Evolutionary conservation across 2,113 vertebrate species (phyloP), one percentile per base, ranked within the genome.

Genomic region (Elephantulus edwardii): DNA sequence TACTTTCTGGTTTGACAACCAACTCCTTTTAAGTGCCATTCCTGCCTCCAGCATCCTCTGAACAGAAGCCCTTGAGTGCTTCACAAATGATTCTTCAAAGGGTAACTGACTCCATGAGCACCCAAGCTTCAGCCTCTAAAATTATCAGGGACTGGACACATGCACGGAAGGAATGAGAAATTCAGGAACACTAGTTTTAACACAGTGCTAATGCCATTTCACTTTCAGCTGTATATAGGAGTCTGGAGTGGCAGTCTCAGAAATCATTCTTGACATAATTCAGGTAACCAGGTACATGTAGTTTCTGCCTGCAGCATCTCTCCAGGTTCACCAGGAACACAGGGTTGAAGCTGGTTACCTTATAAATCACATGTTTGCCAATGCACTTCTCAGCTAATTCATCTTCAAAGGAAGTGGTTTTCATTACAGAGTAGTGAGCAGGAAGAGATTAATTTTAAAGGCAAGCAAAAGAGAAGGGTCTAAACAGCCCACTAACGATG

Each of bases 361-460:
- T 93, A 75, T 64, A 85, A 93, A 76, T 46, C 54, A 64, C 42
- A 22, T n/a, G 44, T 94, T 90, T 92, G 92, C 95, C 90, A 89
- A 33, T 58, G 83, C 24, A 42, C 81, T 96, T 95, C 96, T 93
- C 86, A 90, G 83, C 92, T 95, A 33, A 88, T 86, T 91, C 87
- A 44, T 95, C 91, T 91, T 81, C 92, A 92, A 90, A 95, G 87
- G 93, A 95, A 92, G 81, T 77, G 93, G 80, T 60, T 95, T 93
- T 95, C 92, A 78, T 96, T 13, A 1, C 72, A 94, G 92, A 78
- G 52, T 91, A 60, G 62, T 91, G 87, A 97, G 95, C 94, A 97
- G 89, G 96, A 96, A 96, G 72, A 94, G 93, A 97, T 96, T 96
- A 96, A 97, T 97, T 97, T 96, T 96, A 96, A 94, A 96, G 89